These are phyloP conservation scores for Cyrtorhinus lividipennis DNA, from an alignment of 1,140 invertebrate species.

Conservation along the genomic window DNA sequence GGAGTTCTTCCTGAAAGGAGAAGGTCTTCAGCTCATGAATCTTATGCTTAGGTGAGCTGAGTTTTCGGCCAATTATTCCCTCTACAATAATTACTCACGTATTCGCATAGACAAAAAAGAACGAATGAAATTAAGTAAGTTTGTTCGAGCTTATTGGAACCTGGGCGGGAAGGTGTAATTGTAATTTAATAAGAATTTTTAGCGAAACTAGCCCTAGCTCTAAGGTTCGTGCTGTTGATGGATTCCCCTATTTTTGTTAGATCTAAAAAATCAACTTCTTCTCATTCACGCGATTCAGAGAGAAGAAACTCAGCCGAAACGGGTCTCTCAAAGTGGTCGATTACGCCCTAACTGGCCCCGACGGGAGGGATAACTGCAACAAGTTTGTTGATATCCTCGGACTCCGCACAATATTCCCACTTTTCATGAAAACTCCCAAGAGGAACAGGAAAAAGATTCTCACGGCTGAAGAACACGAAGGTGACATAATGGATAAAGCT, in stretches of 20 bases:
- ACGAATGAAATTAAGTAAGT: no score
- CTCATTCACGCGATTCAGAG: no score
- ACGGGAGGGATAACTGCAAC: constrained; percentile 90
- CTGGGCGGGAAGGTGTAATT: no score
- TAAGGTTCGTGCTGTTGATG: no score
- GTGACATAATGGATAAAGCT: constrained; percentile 38
- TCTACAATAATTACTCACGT: no score
- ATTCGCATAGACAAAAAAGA: no score
- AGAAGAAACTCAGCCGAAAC: constrained; percentile 92
- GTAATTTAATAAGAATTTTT: no score
- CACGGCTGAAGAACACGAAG: constrained; percentile 82
- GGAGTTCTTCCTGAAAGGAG: constrained; percentile 81
- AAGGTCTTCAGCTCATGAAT: constrained; percentile 91
- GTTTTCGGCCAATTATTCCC: no score
- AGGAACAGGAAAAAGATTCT: constrained; percentile 70
- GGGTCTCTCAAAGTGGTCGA: constrained; percentile 94
- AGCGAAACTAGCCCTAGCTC: no score
- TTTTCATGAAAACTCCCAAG: constrained; percentile 98
- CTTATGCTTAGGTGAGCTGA: constrained; percentile 76
- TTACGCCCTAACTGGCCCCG: constrained; percentile 83
- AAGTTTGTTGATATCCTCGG: constrained; percentile 99
- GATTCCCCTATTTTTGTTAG: no score
- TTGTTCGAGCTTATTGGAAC: no score
- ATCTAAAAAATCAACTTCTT: no score
- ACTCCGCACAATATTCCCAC: constrained; percentile 86